Percentiles rank a stretch among this genome's conserved stretches.
phyloP scores from a whole-genome alignment of 2,113 vertebrate species.

The Euleptes europaea region DNA sequence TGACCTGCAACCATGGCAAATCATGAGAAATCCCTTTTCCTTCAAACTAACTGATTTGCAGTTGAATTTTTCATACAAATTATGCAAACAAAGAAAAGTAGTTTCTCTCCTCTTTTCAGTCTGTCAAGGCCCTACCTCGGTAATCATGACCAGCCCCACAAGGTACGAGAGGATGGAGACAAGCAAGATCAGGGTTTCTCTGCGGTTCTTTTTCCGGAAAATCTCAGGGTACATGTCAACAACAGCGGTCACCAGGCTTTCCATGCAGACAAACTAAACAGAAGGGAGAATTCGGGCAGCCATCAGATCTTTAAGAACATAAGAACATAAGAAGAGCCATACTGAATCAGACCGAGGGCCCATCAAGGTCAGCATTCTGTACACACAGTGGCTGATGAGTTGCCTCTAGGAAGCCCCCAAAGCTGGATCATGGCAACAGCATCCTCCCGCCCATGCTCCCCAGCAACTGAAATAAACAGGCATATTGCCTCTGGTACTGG shows the following conservation, averaged over 20 bases:
- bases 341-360: no score
- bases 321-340: no score
- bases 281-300: slow-evolving; percentile 22
- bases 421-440: no score
- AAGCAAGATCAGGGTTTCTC: slow-evolving; percentile 86
- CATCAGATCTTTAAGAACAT: not conserved
- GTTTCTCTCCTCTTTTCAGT: not conserved
- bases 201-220: slow-evolving; percentile 87
- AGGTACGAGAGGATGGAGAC: slow-evolving; percentile 83
- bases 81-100: not conserved
- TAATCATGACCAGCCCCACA: slow-evolving; percentile 91
- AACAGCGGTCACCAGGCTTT: slow-evolving; percentile 89
- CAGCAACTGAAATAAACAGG: no score
- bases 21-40: not conserved
- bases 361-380: no score
- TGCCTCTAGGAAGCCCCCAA: no score
- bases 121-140: slow-evolving; percentile 78
- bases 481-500: no score
- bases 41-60: not conserved
- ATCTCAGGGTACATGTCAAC: slow-evolving; percentile 90
- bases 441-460: no score
- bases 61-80: not conserved
- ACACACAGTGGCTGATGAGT: no score
- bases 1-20: not conserved
- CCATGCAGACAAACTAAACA: slow-evolving; percentile 89